phyloP scores from a whole-genome alignment of 2,888 invertebrate species.

The Melieria crassipennis region DNA sequence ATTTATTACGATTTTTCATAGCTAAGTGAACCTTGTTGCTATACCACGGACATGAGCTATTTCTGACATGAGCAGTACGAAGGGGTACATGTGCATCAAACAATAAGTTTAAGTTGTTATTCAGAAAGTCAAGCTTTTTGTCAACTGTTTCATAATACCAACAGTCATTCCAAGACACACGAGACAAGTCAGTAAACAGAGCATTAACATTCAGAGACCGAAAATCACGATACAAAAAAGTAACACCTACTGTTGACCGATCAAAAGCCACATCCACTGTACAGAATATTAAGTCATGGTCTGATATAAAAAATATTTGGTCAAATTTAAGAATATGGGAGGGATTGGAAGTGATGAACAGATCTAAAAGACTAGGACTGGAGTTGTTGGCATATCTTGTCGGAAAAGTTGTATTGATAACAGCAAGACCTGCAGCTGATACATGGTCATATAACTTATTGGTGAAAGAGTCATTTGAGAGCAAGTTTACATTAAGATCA shows the following conservation, averaged over 20 bases:
- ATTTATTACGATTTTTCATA: too few relatives aligned
- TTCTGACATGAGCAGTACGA: too few relatives aligned
- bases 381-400: conserved; percentile 23
- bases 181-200: too few relatives aligned
- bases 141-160: too few relatives aligned
- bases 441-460: conserved; percentile 12
- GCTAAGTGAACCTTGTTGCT: too few relatives aligned
- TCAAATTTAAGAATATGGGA: conserved; percentile 12
- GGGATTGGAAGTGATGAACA: conserved; percentile 9
- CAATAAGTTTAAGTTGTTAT: too few relatives aligned
- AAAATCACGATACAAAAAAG: not conserved
- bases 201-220: too few relatives aligned
- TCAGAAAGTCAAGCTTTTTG: too few relatives aligned
- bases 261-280: not conserved
- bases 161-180: too few relatives aligned
- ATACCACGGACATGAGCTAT: too few relatives aligned
- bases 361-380: conserved; percentile 13
- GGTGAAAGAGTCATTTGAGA: conserved; percentile 1
- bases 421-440: conserved; percentile 1
- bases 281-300: conserved; percentile 18
- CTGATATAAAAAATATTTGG: conserved; percentile 15
- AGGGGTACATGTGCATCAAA: too few relatives aligned
- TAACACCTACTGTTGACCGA: not conserved
- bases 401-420: conserved; percentile 12
- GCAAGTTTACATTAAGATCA: conserved; percentile 29